Percentiles rank a stretch among this genome's conserved stretches.
phyloP scores from a whole-genome alignment of 64 coral and sea anemone species.

The Anthopleura sola region DNA sequence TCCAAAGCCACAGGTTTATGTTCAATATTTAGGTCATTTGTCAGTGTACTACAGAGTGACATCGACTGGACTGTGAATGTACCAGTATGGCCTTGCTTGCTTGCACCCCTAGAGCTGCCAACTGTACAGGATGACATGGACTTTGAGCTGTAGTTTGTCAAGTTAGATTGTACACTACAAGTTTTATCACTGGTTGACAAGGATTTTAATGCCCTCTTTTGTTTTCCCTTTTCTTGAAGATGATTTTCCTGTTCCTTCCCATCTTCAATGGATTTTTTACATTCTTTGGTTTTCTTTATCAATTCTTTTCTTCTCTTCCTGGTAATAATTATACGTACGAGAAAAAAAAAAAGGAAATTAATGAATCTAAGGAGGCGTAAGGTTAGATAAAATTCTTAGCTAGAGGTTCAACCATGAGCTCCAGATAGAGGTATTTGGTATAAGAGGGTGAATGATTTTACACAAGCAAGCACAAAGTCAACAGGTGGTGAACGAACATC shows the following conservation, averaged over 20 bases:
- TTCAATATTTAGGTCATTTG: background rate
- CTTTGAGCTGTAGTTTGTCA: slow-evolving; percentile 5
- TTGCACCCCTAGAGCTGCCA: background rate
- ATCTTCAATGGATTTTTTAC: background rate
- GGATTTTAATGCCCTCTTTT: background rate
- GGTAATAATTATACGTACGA: background rate
- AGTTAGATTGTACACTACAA: background rate
- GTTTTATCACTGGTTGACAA: background rate
- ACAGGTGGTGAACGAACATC: too few species aligned
- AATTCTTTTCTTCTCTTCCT: background rate
- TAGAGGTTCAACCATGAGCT: too few species aligned
- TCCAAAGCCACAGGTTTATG: background rate
- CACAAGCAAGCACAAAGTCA: too few species aligned
- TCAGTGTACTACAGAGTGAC: slow-evolving; percentile 3
- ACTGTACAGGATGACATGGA: slow-evolving; percentile 1
- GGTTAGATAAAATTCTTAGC: too few species aligned
- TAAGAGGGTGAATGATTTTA: too few species aligned
- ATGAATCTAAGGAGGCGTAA: too few species aligned
- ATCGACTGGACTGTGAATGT: background rate
- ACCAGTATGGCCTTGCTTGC: background rate
- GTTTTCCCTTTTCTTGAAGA: background rate
- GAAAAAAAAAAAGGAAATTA: background rate
- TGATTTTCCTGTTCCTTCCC: background rate
- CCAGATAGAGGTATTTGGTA: too few species aligned
- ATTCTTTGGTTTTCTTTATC: background rate